Evolutionary conservation across 2,797 vertebrate species (phyloP).

Genomic region (Poeciliopsis turneri): DNA sequence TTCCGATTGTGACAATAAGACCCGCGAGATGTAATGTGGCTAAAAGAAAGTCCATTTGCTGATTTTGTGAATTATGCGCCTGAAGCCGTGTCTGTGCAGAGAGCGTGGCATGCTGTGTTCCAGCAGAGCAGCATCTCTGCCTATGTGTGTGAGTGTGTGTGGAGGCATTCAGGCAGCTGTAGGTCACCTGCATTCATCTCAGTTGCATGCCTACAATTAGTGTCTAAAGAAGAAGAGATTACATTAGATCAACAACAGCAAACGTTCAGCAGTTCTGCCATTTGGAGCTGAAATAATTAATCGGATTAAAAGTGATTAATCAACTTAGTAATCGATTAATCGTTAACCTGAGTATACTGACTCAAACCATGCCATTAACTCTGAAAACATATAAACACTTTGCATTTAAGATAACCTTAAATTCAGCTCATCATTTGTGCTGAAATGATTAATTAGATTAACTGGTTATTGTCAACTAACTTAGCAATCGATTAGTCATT

Average conservation of each 20-base stretch:
- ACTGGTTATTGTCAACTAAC: no score
- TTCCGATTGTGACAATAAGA: background rate
- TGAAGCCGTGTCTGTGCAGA: constrained; percentile 7
- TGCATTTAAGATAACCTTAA: no score
- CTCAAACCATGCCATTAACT: no score
- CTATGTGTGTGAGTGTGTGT: background rate
- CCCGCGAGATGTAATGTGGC: constrained; percentile 5
- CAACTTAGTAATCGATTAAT: no score
- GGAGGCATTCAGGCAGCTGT: constrained; percentile 7
- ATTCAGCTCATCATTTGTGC: no score
- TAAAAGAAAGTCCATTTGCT: constrained; percentile 13
- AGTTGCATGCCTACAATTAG: background rate
- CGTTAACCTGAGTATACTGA: no score
- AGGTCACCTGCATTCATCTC: constrained; percentile 7
- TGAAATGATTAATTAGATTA: no score
- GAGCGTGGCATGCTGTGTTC: constrained; percentile 4
- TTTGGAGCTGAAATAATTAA: no score
- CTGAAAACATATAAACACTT: no score
- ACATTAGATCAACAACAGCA: background rate
- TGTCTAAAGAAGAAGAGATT: background rate
- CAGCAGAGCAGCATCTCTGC: constrained; percentile 8
- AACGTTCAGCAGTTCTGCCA: background rate
- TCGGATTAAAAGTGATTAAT: no score
- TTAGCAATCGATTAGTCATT: no score
- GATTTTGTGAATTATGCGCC: constrained; percentile 1